Evolutionary conservation across 2,797 vertebrate genomes (phyloP), one percentile per base, ranked within the genome.

Genomic region (Lutjanus argentimaculatus): DNA sequence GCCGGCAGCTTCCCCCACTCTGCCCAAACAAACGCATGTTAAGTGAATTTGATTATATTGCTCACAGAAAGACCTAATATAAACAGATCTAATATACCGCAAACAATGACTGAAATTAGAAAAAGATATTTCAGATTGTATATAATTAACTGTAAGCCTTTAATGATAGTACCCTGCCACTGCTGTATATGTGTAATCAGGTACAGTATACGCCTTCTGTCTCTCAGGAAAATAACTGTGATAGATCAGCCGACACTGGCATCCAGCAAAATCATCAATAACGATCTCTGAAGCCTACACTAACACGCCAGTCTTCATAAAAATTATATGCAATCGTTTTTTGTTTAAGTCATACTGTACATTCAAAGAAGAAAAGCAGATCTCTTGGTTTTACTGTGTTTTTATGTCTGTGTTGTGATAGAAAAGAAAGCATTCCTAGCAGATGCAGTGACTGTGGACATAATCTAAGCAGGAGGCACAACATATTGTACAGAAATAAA

Each of bases 201-300:
- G 72, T 80, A 57, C 72, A 85, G 80, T 79, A 85, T 66, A 78
- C 25, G 85, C 88, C 87, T 91, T 88, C 53, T 68, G 72, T 90
- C 73, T 92, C 94, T 95, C 94, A 95, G 94, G 94, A 91, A 92
- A 92, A 85, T 62, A 85, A 90, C 83, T 83, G 72, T 86, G 69
- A 88, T 78, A 66, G 43, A 77, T 71, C 82, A 78, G 83, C 91
- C 14, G 13, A 62, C 53, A 66, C 8, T 40, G 75, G 68, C 76
- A 74, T n/a, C 67, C 82, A 89, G 84, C 83, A 88, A 79, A 77
- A 25, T 61, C 62, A 77, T 75, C 17, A 75, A 22, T n/a, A 79
- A 21, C 56, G 59, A 62, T 78, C n/a, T 81, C n/a, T 72, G 61
- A 76, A 77, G 49, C 67, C 53, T 67, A 75, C 56, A 76, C 66